A percentile compares a stretch with the other conserved stretches of the same genome.
phyloP scores from a whole-genome alignment of 2,797 vertebrate genomes.

The Enteromius argenteus region DNA sequence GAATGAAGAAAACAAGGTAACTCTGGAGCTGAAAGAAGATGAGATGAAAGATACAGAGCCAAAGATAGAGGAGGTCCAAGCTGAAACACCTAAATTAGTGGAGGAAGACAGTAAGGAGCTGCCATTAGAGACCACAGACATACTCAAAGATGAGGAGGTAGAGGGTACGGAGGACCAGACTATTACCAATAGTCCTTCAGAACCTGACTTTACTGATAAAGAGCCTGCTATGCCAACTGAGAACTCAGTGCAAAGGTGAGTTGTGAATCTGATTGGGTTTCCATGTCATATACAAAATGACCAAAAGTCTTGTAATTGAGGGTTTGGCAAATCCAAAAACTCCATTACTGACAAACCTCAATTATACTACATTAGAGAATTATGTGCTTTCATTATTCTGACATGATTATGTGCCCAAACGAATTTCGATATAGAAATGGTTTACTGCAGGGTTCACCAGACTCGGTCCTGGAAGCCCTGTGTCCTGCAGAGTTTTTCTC shows the following conservation, averaged over 20 bases:
- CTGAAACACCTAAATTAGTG: conserved; percentile 40
- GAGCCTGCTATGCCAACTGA: neutral
- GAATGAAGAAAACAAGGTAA: conserved; percentile 44
- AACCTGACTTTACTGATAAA: conserved; percentile 30
- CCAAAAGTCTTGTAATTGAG: neutral
- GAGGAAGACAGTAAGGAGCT: conserved; percentile 52
- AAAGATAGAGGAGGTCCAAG: conserved; percentile 36
- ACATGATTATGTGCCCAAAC: neutral
- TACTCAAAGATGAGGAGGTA: conserved; percentile 42
- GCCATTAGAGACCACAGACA: conserved; percentile 41
- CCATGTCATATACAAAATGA: neutral
- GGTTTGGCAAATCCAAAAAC: neutral
- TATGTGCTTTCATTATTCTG: neutral
- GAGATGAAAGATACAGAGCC: conserved; percentile 39
- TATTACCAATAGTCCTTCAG: conserved; percentile 47
- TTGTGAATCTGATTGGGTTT: neutral
- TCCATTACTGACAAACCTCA: neutral
- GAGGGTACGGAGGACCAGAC: conserved; percentile 47
- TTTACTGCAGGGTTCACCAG: neutral
- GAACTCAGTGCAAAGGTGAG: conserved; percentile 43
- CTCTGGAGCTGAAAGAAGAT: conserved; percentile 46
- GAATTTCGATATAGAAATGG: neutral
- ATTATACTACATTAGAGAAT: neutral
- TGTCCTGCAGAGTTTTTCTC: no score
- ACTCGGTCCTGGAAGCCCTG: no score